Evolutionary conservation across 2,797 vertebrate genomes (phyloP).

Genomic region (Trichosurus vulpecula): DNA sequence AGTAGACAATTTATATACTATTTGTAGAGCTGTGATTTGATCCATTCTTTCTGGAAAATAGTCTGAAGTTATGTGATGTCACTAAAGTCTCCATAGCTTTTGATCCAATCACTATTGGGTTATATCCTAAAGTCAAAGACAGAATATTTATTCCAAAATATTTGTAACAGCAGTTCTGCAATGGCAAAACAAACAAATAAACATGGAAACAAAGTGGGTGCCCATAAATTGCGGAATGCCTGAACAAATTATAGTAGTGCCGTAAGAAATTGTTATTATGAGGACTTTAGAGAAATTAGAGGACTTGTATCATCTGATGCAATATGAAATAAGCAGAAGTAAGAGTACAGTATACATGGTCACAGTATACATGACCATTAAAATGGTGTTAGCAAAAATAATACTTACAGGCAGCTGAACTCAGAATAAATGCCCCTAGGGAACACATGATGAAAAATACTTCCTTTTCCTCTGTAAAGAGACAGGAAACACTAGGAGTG

Average conservation of each 20-base stretch:
- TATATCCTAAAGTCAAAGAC: not conserved
- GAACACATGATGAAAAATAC: not conserved
- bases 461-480: not conserved
- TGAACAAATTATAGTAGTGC: not conserved
- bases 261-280: not conserved
- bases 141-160: not conserved
- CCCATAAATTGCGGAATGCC: not conserved
- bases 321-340: not conserved
- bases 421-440: not conserved
- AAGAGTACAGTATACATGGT: not conserved
- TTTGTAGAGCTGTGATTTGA: not conserved
- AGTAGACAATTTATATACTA: not conserved
- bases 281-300: not conserved
- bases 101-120: not conserved
- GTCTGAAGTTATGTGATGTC: not conserved
- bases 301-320: not conserved
- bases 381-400: not conserved
- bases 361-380: not conserved
- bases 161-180: not conserved
- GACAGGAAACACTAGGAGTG: not conserved
- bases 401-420: not conserved
- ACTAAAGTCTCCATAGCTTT: not conserved
- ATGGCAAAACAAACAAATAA: not conserved
- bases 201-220: not conserved
- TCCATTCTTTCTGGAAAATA: not conserved